Percentiles rank a stretch among this genome's conserved stretches.
Conservation (phyloP, 2,888 invertebrate species). For the Herminia tarsipennalis region DNA sequence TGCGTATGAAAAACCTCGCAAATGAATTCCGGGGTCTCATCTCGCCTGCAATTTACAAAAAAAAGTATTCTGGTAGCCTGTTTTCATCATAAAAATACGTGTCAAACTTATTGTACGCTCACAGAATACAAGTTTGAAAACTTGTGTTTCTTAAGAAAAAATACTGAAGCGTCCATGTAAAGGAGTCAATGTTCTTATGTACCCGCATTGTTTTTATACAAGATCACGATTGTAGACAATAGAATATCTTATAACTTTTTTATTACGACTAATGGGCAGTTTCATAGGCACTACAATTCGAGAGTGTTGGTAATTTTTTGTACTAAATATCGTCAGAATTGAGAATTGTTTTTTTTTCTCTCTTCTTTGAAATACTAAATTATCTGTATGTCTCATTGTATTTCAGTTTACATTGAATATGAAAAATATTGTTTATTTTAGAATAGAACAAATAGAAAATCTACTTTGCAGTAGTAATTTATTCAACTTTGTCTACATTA, state of each 20-base stretch:
- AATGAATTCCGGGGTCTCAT: background rate
- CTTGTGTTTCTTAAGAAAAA: constrained; percentile 22
- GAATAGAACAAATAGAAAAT: too few species aligned
- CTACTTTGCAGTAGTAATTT: too few species aligned
- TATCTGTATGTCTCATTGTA: too few species aligned
- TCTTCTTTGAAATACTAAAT: too few species aligned
- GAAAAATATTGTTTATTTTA: too few species aligned
- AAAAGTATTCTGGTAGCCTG: constrained; percentile 8
- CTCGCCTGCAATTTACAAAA: background rate
- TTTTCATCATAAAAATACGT: constrained; percentile 12
- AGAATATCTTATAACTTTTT: constrained; percentile 35
- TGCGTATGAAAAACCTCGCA: background rate
- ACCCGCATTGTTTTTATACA: constrained; percentile 48
- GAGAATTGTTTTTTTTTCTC: too few species aligned
- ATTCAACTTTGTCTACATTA: too few species aligned
- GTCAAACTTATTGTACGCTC: constrained; percentile 21
- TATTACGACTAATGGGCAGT: constrained; percentile 29
- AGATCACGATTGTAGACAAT: constrained; percentile 34
- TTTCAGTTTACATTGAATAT: too few species aligned
- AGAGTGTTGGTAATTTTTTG: too few species aligned
- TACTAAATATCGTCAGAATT: too few species aligned
- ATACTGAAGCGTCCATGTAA: constrained; percentile 29
- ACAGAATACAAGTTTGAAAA: constrained; percentile 17
- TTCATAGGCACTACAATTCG: too few species aligned
- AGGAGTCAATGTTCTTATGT: constrained; percentile 43